A percentile compares a stretch with the other conserved stretches of the same genome.
Conservation (phyloP, 2,113 vertebrate genomes). For the Boulengeromyrus knoepffleri region DNA sequence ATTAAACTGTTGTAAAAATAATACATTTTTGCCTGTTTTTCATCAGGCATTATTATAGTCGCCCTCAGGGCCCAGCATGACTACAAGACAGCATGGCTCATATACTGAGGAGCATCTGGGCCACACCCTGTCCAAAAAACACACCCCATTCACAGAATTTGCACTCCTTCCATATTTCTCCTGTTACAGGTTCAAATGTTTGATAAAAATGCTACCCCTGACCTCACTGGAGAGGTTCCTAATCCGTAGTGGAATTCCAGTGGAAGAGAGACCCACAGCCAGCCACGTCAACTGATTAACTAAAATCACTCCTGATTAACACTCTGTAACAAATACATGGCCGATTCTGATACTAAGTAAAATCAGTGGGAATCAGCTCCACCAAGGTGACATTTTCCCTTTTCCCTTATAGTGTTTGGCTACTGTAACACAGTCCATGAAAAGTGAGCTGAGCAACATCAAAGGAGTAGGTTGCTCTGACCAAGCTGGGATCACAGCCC, state of each 20-base stretch:
- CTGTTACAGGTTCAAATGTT: neutral
- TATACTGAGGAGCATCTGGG: neutral
- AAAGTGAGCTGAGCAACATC: neutral
- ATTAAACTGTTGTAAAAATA: neutral
- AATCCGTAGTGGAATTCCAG: neutral
- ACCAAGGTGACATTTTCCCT: neutral
- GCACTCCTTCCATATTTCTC: neutral
- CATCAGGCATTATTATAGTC: neutral
- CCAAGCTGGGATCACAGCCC: conserved; percentile 31
- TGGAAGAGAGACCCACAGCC: neutral
- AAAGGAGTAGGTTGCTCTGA: conserved; percentile 9
- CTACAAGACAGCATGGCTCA: neutral
- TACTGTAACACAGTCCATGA: neutral
- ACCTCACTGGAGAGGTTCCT: neutral
- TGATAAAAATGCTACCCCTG: neutral
- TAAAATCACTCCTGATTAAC: neutral
- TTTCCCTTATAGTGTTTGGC: neutral
- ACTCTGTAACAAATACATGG: neutral
- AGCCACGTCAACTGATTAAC: neutral
- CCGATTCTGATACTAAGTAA: neutral
- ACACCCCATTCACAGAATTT: neutral
- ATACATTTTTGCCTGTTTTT: neutral
- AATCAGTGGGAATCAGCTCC: conserved; percentile 15
- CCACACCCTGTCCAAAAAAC: neutral
- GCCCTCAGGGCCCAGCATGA: neutral